Percentiles rank a stretch among this genome's conserved stretches.
These are phyloP conservation scores for Struthio camelus DNA, from an alignment of 2,113 vertebrate genomes.

Conservation along the genomic window DNA sequence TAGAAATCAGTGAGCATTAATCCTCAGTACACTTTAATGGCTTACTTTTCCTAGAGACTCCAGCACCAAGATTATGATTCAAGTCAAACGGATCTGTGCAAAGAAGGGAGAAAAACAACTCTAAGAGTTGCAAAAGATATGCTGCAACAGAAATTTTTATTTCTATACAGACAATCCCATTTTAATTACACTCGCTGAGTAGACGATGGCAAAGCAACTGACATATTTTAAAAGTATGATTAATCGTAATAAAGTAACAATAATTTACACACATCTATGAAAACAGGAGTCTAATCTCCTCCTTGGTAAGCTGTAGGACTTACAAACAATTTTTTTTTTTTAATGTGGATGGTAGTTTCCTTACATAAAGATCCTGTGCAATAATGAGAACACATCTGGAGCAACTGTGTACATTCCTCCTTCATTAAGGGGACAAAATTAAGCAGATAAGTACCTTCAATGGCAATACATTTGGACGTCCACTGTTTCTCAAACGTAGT, in stretches of 20 bases:
- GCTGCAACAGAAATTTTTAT: background rate
- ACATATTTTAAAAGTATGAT: background rate
- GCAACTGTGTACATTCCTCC: background rate
- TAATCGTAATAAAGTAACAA: background rate
- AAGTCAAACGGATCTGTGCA: conserved; percentile 95
- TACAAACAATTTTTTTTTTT: background rate
- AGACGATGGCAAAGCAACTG: background rate
- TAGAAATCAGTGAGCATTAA: background rate
- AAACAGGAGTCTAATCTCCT: background rate
- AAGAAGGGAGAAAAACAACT: background rate
- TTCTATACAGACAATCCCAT: background rate
- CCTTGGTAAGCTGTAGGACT: background rate
- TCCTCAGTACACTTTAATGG: background rate
- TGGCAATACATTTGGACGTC: conserved; percentile 99
- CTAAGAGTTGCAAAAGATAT: background rate
- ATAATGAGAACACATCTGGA: background rate
- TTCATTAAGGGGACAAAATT: background rate
- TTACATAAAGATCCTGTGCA: background rate
- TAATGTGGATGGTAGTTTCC: background rate
- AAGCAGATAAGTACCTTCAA: conserved; percentile 84
- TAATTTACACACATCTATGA: background rate
- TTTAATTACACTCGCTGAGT: background rate
- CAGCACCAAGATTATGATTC: conserved; percentile 98
- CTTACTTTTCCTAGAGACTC: conserved; percentile 99
- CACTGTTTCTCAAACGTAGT: conserved; percentile 99